Conservation (phyloP, 2,113 vertebrate genomes). For the Brachypodius melanocephalos region DNA sequence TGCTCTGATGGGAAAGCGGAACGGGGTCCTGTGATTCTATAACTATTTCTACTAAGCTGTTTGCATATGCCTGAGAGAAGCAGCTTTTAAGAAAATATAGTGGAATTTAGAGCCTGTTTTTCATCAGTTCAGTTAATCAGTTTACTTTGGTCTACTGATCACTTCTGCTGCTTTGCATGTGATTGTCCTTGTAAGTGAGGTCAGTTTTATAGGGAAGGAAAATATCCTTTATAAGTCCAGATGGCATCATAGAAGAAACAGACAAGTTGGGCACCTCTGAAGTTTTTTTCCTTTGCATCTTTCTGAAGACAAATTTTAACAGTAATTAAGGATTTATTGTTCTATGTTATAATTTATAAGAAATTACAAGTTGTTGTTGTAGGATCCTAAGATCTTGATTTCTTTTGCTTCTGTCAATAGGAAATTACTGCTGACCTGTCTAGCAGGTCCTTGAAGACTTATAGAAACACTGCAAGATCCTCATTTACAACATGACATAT, state of each 20-base stretch:
- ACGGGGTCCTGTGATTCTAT: not conserved
- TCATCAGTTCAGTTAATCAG: constrained; percentile 32
- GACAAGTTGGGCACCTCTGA: not conserved
- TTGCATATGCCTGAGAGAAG: not conserved
- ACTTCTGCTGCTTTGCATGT: constrained; percentile 35
- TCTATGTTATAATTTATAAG: not conserved
- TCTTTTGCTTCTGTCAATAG: not conserved
- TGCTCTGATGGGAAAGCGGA: constrained; percentile 44
- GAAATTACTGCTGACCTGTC: not conserved
- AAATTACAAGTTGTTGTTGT: not conserved
- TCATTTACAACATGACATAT: not conserved
- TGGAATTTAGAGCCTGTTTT: constrained; percentile 9
- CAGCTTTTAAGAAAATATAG: constrained; percentile 33
- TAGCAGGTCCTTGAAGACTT: not conserved
- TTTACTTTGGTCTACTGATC: constrained; percentile 55
- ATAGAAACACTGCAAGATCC: not conserved
- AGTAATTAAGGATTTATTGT: not conserved
- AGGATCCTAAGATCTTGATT: not conserved
- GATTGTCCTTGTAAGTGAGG: constrained; percentile 19
- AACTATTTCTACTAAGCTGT: constrained; percentile 39
- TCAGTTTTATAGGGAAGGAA: not conserved
- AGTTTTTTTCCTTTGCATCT: not conserved
- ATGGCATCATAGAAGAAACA: not conserved
- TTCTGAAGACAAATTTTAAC: not conserved
- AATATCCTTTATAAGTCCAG: not conserved